Base-by-base conservation (phyloP, 2,888 invertebrate species). In the Sericinus montela region DNA sequence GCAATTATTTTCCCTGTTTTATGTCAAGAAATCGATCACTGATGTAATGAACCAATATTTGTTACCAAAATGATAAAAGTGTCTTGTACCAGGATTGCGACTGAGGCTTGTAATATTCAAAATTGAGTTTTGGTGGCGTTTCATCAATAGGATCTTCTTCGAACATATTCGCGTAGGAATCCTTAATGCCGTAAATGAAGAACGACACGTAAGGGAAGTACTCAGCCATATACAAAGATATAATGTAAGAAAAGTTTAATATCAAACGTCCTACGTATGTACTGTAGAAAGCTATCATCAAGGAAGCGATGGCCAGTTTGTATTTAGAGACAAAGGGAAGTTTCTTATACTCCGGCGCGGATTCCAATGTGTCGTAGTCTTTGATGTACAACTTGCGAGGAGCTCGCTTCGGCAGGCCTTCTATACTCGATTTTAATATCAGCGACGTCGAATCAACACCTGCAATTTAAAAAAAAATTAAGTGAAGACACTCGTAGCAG, bases 181-280 rank as follows among this genome's bases (percentile, higher is more conserved):
- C 75, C 52, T 76, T 78, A 8, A 80, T 63, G 9, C 93, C 93
- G 62, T 87, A 93, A 15, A 73, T 75, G 61, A 83, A 89, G 63
- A 91, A 90, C 3, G 92, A 92, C 35, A 92, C 63, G 56, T 91
- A 90, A 1, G 94, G 93, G 58, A 90, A 91, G 39, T 90, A 81
- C 55, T 90, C 87, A 56, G 91, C 90, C 0, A 93, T 59, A 58
- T 88, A 89, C 37, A 93, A 72, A 1, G 84, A 71, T 0, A 91
- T 39, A 63, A 84, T 79, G 66, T 91, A 88, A 40, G 90, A 75
- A 42, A 71, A 69, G 62, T 93, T 93, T 34, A 91, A 82, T 55
- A 89, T 83, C 30, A 80, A 69, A 7, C 92, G 85, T 19, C 91
- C 86, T 47, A 90, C 65, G 46, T 51, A 57, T 47, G 74, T 83